Conservation (phyloP, 2,797 vertebrate species). For the Xerus rutilus region DNA sequence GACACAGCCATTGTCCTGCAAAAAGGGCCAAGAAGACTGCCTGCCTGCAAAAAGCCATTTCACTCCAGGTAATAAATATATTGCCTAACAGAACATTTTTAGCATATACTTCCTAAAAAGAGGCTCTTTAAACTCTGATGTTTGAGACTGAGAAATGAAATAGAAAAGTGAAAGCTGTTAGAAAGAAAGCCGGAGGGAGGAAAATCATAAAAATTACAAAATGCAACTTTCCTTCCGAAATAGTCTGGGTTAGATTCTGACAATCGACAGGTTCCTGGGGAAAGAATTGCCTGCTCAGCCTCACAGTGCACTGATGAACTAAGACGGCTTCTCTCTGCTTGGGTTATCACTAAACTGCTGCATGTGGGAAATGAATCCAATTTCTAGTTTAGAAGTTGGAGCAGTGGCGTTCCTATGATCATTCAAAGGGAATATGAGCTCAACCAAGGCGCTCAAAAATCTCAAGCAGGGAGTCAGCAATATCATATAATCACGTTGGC, state of each 20-base stretch:
- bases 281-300: background rate
- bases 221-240: slow-evolving; percentile 60
- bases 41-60: slow-evolving; percentile 77
- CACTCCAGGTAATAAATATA: slow-evolving; percentile 74
- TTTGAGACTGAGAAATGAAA: slow-evolving; percentile 66
- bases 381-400: slow-evolving; percentile 37
- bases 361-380: slow-evolving; percentile 37
- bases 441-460: background rate
- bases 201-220: slow-evolving; percentile 68
- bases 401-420: background rate
- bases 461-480: background rate
- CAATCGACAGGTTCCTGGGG: background rate
- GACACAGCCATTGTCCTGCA: background rate
- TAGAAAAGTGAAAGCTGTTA: slow-evolving; percentile 11
- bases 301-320: background rate
- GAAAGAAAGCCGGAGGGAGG: slow-evolving; percentile 41
- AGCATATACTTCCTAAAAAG: slow-evolving; percentile 67
- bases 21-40: background rate
- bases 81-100: slow-evolving; percentile 64
- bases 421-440: background rate
- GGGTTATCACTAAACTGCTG: background rate
- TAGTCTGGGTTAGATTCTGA: slow-evolving; percentile 16
- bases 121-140: slow-evolving; percentile 14
- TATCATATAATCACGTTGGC: background rate
- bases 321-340: background rate